phyloP scores from a whole-genome alignment of 1,140 invertebrate genomes.

The Belonocnema kinseyi region DNA sequence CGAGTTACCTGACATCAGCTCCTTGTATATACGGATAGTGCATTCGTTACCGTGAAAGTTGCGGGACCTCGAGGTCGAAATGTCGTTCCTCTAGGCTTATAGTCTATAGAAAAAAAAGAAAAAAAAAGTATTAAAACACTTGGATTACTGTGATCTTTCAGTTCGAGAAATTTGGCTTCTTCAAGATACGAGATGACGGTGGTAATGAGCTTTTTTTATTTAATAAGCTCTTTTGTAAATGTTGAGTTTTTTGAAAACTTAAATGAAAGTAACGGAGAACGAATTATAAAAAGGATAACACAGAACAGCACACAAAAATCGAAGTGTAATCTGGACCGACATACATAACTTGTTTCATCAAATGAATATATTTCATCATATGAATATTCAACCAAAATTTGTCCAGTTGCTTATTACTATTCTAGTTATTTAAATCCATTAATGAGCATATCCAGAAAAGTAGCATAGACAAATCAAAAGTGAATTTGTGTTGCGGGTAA shows the following conservation, averaged over 20 bases:
- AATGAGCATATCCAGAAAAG: no score
- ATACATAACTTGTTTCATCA: no score
- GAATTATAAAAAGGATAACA: neutral
- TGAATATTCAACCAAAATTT: no score
- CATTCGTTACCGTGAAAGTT: slow-evolving; percentile 44
- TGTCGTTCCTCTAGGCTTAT: neutral
- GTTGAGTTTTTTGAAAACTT: no score
- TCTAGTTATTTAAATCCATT: no score
- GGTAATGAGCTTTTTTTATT: slow-evolving; percentile 40
- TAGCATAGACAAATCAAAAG: no score
- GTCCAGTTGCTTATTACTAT: no score
- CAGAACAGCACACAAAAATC: no score
- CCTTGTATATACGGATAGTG: slow-evolving; percentile 23
- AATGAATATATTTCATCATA: no score
- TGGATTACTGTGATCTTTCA: slow-evolving; percentile 23
- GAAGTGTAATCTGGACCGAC: no score
- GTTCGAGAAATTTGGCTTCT: neutral
- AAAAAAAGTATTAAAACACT: slow-evolving; percentile 11
- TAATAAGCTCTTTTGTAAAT: neutral
- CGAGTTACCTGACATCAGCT: slow-evolving; percentile 39
- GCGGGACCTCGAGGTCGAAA: slow-evolving; percentile 33
- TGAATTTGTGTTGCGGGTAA: no score
- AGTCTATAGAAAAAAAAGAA: slow-evolving; percentile 9
- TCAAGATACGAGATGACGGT: slow-evolving; percentile 44
- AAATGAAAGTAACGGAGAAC: neutral